phyloP scores from a whole-genome alignment of 2,797 vertebrate genomes.

The Chiloscyllium punctatum region DNA sequence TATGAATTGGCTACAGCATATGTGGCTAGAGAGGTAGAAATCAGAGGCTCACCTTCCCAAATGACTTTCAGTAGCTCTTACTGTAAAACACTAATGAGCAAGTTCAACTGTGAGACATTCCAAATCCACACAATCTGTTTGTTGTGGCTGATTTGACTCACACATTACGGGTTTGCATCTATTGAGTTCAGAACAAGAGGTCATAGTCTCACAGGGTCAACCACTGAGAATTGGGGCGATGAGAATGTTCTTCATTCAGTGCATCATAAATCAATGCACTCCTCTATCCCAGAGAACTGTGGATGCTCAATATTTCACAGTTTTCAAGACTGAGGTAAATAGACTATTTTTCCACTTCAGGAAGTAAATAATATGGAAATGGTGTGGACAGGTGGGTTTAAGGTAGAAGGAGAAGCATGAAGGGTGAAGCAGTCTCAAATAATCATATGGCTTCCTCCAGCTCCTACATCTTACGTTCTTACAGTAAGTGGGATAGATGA shows the following conservation, averaged over 20 bases:
- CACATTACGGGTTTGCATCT: not conserved
- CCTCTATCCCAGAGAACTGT: not conserved
- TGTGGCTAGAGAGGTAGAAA: not conserved
- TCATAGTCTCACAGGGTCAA: not conserved
- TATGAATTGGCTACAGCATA: not conserved
- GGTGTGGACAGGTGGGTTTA: not conserved
- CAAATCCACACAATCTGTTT: not conserved
- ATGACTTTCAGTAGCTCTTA: not conserved
- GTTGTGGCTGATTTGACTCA: not conserved
- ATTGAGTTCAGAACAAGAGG: not conserved
- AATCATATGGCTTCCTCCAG: not conserved
- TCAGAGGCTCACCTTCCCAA: not conserved
- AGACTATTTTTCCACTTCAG: not conserved
- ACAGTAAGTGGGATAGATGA: not conserved
- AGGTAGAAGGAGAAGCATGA: not conserved
- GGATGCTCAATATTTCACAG: too few species aligned
- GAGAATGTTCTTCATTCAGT: not conserved
- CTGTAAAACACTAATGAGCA: not conserved
- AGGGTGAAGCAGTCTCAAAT: not conserved
- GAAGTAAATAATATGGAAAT: not conserved
- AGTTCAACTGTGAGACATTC: not conserved
- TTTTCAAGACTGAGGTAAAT: too few species aligned
- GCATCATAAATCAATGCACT: not conserved
- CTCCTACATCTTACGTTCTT: not conserved
- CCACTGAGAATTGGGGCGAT: not conserved